These are phyloP conservation scores for Dipus sagitta DNA, from an alignment of 2,797 vertebrate species.

Conservation along the genomic window DNA sequence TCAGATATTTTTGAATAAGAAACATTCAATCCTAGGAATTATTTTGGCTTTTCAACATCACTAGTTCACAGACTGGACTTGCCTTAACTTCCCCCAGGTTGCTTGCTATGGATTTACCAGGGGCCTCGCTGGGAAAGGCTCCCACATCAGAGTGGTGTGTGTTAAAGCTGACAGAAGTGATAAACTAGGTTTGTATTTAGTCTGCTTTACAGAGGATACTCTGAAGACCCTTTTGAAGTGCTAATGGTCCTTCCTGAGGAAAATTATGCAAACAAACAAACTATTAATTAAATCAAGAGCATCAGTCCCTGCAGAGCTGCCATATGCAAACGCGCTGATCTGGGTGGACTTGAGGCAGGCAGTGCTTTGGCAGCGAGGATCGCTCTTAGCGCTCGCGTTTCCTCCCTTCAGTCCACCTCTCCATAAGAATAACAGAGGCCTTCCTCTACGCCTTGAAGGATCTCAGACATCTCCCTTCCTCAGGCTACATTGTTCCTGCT, in stretches of 20 bases:
- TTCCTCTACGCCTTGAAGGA: neutral
- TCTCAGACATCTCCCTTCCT: neutral
- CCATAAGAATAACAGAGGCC: neutral
- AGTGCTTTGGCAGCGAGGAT: neutral
- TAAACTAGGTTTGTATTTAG: constrained; percentile 51
- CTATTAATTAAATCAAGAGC: constrained; percentile 65
- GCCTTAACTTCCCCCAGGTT: too few species aligned
- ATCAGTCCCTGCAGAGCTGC: neutral
- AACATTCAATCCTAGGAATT: neutral
- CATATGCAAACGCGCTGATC: neutral
- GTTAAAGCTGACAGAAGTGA: constrained; percentile 42
- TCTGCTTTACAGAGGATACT: neutral
- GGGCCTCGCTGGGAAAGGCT: neutral
- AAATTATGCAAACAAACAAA: constrained; percentile 69
- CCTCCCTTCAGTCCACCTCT: neutral
- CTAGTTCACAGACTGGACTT: neutral
- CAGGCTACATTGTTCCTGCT: neutral
- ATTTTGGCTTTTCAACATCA: neutral
- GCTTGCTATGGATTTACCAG: neutral
- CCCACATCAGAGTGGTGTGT: neutral
- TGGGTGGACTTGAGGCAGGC: neutral
- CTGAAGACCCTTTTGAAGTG: constrained; percentile 46
- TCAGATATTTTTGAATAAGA: neutral
- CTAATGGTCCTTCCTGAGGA: constrained; percentile 63
- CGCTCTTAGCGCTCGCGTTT: neutral